Evolutionary conservation across 2,888 invertebrate species (phyloP), one percentile per base, ranked within the genome.

Genomic region (Neoitamus cyanurus): DNA sequence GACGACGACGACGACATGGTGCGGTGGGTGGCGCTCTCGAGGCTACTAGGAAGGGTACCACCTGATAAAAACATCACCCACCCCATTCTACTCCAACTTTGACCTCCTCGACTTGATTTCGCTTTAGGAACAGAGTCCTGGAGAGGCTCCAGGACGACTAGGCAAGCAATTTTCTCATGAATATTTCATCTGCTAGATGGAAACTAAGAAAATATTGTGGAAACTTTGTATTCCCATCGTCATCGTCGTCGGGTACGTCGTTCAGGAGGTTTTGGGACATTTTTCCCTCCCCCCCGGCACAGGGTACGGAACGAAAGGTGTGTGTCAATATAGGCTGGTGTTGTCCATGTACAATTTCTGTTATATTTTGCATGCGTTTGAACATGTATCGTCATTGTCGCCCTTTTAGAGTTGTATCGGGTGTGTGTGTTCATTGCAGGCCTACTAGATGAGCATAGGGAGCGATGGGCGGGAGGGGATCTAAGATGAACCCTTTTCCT

Each of bases 141-240:
- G n/a, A 25, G 25, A 58, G 25, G 25, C 25, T 9, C 25, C 15
- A 9, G 25, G 25, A 58, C 7, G 9, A 58, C 58, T 25, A 58
- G 25, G 58, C 25, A 58, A 58, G 58, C 48, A 48, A 70, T 70
- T 31, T 70, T 70, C 70, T 70, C 70, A 70, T 70, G 70, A 70
- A 70, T 70, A 70, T 70, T 70, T 70, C 70, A 70, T 70, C 70
- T 70, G 28, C 11, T 31, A 70, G 70, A 70, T 70, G 28, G 70
- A 70, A 70, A 70, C 70, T 70, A 70, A 70, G 70, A 70, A 70
- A 70, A 70, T 70, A 70, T 70, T 70, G 28, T 70, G 28, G 70
- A 70, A 70, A 70, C 70, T 70, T 70, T 70, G 70, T 30, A 30
- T 70, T 70, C 69, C 15, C 13, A n/a, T 70, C n/a, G 11, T 31